Base-by-base conservation (phyloP, 2,113 vertebrate species). In the Sardina pilchardus region DNA sequence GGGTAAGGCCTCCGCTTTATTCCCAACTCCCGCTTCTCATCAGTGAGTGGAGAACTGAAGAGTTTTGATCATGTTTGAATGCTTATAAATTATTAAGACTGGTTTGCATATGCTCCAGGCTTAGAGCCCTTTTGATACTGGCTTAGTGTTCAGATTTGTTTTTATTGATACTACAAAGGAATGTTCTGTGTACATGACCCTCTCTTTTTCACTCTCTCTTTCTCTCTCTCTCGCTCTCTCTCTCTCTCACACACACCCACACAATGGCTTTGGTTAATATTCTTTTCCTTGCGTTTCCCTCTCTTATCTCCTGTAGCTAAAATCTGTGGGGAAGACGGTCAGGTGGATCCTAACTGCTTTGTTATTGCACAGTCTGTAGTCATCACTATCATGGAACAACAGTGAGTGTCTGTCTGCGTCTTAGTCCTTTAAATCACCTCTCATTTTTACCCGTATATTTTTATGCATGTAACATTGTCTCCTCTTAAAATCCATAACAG, bases 291-390 rank as follows among this genome's bases (percentile, higher is more conserved):
- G 26, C 71, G 3, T 34, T 78, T 78, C 34, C 71, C 30, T 34
- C 12, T 78, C 30, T 36, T 36, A 17, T 78, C 71, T 78, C 71
- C 71, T 75, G 89, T 92, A 99, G 98, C 98, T 84, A 99, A 98
- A 90, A 99, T 99, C 84, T 99, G 98, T 89, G 98, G 98, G 47
- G 98, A 99, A 92, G 98, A 99, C 6, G 98, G 98, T 84, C 97
- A 99, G 90, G 98, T 99, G 94, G 97, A 99, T 90, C 98, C 98
- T 16, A 99, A 99, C 94, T 99, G 98, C 93, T 99, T 99, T 26
- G 93, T 99, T 88, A 95, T 95, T 85, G 98, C 98, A 48, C 98
- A 99, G 95, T 95, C 96, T 7, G 91, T 98, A 42, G 97, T 97
- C 86, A 96, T 97, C 85, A 89, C 90, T 89, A 96, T 98, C 91